Evolutionary conservation across 2,113 vertebrate species (phyloP).

Genomic region (Vulpes vulpes): DNA sequence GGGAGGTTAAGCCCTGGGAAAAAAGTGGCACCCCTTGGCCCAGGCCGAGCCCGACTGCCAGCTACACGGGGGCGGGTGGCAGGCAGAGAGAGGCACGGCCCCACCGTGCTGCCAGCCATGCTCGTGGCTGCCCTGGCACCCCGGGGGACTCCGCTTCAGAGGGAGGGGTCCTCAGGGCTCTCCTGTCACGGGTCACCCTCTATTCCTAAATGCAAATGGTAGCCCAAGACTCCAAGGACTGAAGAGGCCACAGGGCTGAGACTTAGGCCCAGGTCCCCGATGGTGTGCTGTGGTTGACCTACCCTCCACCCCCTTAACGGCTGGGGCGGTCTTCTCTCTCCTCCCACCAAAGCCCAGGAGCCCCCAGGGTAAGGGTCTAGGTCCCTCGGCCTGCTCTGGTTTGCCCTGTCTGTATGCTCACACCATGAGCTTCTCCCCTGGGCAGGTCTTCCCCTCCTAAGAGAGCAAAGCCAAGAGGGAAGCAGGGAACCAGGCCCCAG

Average conservation of each 20-base stretch:
- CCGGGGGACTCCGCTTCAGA: conserved; percentile 78
- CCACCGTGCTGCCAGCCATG: neutral
- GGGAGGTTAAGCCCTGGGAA: conserved; percentile 68
- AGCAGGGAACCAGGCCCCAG: neutral
- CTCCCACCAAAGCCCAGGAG: neutral
- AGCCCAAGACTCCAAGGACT: neutral
- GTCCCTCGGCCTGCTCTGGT: neutral
- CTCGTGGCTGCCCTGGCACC: conserved; percentile 33
- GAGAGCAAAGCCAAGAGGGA: neutral
- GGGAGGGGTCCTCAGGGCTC: neutral
- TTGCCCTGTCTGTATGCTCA: neutral
- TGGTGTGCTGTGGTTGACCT: neutral
- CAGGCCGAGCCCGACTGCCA: conserved; percentile 81
- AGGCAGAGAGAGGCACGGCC: neutral
- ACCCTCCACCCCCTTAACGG: too few species aligned
- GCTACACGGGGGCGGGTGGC: neutral
- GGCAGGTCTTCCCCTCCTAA: neutral
- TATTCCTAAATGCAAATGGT: neutral
- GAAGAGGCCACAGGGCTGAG: neutral
- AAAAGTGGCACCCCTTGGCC: conserved; percentile 79
- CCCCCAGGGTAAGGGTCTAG: fast-evolving
- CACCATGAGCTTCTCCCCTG: fast-evolving
- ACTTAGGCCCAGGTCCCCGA: neutral
- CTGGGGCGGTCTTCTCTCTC: neutral
- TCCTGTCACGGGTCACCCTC: neutral